Evolutionary conservation across 2,888 invertebrate species (phyloP).

Genomic region (Hirtodrosophila cameraria): DNA sequence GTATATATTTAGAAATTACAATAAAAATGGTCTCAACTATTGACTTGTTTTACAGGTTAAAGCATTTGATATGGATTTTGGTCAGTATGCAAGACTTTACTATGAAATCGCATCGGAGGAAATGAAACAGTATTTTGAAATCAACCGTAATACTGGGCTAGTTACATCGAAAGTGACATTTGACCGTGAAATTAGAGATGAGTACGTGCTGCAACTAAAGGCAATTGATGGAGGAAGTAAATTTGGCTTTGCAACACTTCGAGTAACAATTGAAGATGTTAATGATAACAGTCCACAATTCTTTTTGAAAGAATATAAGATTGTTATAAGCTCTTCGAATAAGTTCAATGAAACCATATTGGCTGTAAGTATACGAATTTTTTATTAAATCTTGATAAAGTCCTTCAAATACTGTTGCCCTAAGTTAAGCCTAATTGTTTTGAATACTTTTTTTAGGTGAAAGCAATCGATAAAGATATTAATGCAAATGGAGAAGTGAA

Average conservation of each 20-base stretch:
- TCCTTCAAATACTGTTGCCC: no score
- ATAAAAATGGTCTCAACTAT: background rate
- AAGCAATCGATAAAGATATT: slow-evolving; percentile 92
- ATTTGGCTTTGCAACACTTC: slow-evolving; percentile 89
- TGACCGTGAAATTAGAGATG: slow-evolving; percentile 89
- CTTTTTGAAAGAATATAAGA: slow-evolving; percentile 90
- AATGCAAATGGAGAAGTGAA: slow-evolving; percentile 89
- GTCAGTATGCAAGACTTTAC: slow-evolving; percentile 89
- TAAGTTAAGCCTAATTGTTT: background rate
- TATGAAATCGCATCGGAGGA: slow-evolving; percentile 92
- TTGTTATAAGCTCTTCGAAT: slow-evolving; percentile 87
- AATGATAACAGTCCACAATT: slow-evolving; percentile 94
- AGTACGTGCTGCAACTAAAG: slow-evolving; percentile 90
- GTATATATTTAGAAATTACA: slow-evolving; percentile 18
- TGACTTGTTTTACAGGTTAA: slow-evolving; percentile 85
- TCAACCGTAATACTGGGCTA: slow-evolving; percentile 89
- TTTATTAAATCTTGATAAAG: no score
- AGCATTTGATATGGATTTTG: slow-evolving; percentile 93
- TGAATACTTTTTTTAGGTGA: slow-evolving; percentile 84
- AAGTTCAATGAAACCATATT: slow-evolving; percentile 86
- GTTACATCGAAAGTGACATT: slow-evolving; percentile 88
- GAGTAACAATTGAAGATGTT: slow-evolving; percentile 92
- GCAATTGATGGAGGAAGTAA: slow-evolving; percentile 93
- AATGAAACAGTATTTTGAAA: slow-evolving; percentile 89
- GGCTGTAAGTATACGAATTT: slow-evolving; percentile 85